Evolutionary conservation across 92 coral and sea anemone species (phyloP), one percentile per base, ranked within the genome.

Genomic region (Epizoanthus illoricatus): DNA sequence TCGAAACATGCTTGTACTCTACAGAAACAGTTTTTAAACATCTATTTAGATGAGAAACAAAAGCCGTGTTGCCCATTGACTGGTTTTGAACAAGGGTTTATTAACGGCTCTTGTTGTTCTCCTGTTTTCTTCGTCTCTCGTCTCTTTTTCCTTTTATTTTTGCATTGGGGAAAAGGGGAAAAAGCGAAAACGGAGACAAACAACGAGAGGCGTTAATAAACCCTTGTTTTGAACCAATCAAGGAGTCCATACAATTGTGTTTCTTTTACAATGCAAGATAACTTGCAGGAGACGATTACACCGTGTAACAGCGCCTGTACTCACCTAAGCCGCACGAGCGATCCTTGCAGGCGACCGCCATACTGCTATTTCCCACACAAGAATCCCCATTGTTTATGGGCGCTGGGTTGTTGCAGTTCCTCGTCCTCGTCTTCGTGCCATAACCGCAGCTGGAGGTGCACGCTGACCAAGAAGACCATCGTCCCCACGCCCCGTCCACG

Each of bases 401-500:
- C 13, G 76, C 73, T 1, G 98, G 98, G 71, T 95, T 95, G 69
- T 89, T 90, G 56, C 98, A 95, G 69, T 58, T 65, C 45, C 98
- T 93, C 10, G 86, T 84, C 73, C 98, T 80, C 21, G 80, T 65
- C 65, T 85, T 68, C 17, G 83, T 85, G 33, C 98, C 98, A 70
- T 80, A 75, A 0, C 93, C 97, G 73, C 98, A 95, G 5, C 87
- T 76, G 80, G 89, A 47, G 74, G 92, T 89, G 80, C 98, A 95
- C 55, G 76, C 68, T 21, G 78, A 70, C 98, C 98, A 95, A 33
- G 92, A 83, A 21, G 97, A 93, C 98, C 98, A 95, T 57, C 98
- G 92, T n/a, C 97, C 94, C 98, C 98, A 95, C 61, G 91, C 97
- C 10, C 98, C 98, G 59, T 93, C 90, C 15, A 91, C 75, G 72